Percentiles rank a stretch among this genome's conserved stretches.
These are phyloP conservation scores for Parthenolecanium corni DNA, from an alignment of 2,888 invertebrate genomes.

Conservation along the genomic window DNA sequence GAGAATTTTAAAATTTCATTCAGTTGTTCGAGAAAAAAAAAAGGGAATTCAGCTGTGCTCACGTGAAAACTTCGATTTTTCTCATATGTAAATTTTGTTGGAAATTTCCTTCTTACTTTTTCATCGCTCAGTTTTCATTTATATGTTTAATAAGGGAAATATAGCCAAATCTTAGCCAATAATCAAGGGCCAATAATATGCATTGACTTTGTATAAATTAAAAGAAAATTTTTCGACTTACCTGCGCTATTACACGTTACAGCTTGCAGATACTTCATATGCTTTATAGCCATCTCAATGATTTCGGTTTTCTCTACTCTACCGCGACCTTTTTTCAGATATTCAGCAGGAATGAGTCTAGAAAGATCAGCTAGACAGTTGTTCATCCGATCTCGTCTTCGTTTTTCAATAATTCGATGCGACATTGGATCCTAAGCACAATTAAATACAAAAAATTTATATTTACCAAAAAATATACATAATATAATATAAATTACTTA, in stretches of 20 bases:
- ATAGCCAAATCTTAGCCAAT: too few relatives aligned
- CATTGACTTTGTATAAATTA: too few relatives aligned
- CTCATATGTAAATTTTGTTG: too few relatives aligned
- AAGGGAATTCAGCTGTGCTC: too few relatives aligned
- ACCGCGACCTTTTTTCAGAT: constrained; percentile 87
- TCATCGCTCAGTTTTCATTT: too few relatives aligned
- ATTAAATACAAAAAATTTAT: neutral
- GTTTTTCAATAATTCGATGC: constrained; percentile 93
- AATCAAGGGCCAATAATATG: too few relatives aligned
- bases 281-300: constrained; percentile 93
- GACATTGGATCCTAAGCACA: constrained; percentile 97
- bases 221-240: neutral
- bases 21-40: too few relatives aligned
- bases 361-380: constrained; percentile 90
- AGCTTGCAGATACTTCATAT: constrained; percentile 73
- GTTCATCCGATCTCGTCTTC: constrained; percentile 92
- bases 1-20: too few relatives aligned
- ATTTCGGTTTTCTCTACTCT: constrained; percentile 96
- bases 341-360: constrained; percentile 81
- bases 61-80: too few relatives aligned
- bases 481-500: too few relatives aligned
- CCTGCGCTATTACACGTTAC: neutral
- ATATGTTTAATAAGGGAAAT: too few relatives aligned
- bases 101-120: too few relatives aligned
- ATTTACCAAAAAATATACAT: neutral